phyloP scores from a whole-genome alignment of 2,113 vertebrate species.

The Mixornis gularis region DNA sequence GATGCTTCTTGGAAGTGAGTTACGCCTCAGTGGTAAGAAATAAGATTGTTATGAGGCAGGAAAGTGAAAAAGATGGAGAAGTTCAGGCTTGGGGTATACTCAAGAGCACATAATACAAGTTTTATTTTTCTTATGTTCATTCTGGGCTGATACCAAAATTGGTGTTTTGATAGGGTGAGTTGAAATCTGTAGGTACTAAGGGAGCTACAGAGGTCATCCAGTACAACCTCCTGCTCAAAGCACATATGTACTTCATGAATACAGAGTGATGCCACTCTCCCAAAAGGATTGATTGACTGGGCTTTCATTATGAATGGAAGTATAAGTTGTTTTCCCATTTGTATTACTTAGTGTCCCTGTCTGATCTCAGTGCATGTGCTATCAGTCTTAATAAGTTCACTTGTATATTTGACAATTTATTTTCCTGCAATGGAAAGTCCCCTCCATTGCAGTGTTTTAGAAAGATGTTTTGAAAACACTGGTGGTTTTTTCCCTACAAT shows the following conservation, averaged over 20 bases:
- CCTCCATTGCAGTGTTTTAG: not conserved
- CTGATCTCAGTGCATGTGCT: not conserved
- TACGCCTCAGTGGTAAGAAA: not conserved
- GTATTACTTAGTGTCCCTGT: not conserved
- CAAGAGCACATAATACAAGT: not conserved
- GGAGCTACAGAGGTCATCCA: not conserved
- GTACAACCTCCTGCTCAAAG: not conserved
- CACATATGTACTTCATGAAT: not conserved
- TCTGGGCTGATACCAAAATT: not conserved
- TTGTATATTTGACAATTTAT: not conserved
- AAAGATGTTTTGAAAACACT: not conserved
- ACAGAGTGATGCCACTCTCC: not conserved
- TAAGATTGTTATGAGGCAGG: not conserved
- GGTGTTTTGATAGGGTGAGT: not conserved
- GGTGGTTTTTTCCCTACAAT: not conserved
- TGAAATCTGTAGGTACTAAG: not conserved
- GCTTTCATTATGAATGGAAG: not conserved
- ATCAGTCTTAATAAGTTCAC: not conserved
- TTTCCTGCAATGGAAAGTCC: not conserved
- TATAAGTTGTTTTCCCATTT: not conserved
- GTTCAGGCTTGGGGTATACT: not conserved
- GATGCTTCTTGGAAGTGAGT: not conserved
- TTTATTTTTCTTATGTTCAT: not conserved
- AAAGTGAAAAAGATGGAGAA: not conserved
- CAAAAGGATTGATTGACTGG: not conserved